Evolutionary conservation across 1,140 invertebrate genomes (phyloP).

Genomic region (Triops cancriformis): DNA sequence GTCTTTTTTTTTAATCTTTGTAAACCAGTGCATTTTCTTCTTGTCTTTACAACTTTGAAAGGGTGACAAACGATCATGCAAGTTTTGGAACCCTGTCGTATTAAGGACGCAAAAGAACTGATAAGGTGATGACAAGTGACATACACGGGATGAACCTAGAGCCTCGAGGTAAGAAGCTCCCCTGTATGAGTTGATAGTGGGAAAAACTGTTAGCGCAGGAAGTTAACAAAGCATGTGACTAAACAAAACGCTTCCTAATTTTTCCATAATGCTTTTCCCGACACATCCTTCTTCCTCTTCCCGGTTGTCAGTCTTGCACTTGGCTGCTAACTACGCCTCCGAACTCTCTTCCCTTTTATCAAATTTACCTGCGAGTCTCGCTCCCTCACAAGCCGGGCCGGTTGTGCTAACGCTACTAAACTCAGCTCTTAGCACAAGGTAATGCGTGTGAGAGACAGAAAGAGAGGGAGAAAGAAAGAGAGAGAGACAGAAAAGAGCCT

Average conservation of each 20-base stretch:
- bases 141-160: background rate
- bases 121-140: background rate
- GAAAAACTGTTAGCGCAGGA: background rate
- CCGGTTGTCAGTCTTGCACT: background rate
- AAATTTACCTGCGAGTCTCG: background rate
- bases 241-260: slow-evolving; percentile 10
- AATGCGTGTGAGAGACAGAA: background rate
- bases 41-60: background rate
- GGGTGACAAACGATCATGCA: background rate
- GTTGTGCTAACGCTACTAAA: background rate
- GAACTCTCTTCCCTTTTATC: background rate
- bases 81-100: background rate
- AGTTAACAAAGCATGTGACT: slow-evolving; percentile 10
- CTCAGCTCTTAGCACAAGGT: background rate
- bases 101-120: background rate
- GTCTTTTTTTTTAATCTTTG: background rate
- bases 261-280: background rate
- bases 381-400: background rate
- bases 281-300: slow-evolving; percentile 13
- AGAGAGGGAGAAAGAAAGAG: background rate
- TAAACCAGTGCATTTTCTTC: background rate
- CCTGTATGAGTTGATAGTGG: background rate
- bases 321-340: background rate
- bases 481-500: background rate
- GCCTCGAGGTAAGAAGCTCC: background rate